Evolutionary conservation across 2,113 vertebrate genomes (phyloP).

Genomic region (Rhinopomastus cyanomelas): DNA sequence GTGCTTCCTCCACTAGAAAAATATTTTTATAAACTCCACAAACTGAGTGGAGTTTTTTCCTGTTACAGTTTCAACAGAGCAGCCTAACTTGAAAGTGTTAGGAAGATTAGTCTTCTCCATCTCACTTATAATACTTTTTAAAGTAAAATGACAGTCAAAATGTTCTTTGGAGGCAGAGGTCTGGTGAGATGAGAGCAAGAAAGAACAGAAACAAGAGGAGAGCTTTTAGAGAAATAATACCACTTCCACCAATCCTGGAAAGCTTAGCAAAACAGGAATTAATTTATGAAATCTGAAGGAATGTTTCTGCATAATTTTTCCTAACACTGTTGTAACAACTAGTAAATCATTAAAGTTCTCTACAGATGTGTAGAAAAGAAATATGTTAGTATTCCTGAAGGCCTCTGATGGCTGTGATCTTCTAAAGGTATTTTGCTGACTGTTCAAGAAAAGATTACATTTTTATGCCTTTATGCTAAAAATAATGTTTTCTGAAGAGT

Average conservation of each 20-base stretch:
- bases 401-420: neutral
- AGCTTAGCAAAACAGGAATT: neutral
- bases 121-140: neutral
- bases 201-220: neutral
- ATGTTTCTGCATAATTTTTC: neutral
- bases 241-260: neutral
- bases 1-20: neutral
- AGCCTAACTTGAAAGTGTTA: neutral
- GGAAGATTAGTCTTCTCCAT: neutral
- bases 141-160: neutral
- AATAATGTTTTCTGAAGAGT: neutral
- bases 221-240: neutral
- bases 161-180: accelerated
- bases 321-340: neutral
- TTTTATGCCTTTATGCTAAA: no score
- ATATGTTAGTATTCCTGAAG: neutral
- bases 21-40: neutral
- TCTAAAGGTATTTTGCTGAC: neutral
- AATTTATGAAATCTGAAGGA: neutral
- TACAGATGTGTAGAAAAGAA: neutral
- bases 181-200: accelerated
- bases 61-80: neutral
- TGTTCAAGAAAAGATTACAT: neutral
- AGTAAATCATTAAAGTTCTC: neutral
- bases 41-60: no score